phyloP scores from a whole-genome alignment of 2,888 invertebrate species.

The Limnephilus auricula region DNA sequence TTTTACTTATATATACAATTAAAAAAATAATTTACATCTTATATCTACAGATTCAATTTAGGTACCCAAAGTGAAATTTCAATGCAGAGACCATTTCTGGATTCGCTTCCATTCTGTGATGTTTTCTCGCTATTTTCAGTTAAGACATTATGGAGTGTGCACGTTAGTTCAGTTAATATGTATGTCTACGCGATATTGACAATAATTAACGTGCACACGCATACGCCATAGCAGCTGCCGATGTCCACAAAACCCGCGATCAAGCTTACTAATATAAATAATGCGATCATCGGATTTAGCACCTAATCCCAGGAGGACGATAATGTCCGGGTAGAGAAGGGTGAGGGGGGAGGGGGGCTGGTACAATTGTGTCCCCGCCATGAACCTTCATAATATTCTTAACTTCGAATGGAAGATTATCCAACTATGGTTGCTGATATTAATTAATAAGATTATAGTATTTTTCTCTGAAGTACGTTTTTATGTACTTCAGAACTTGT shows the following conservation, averaged over 20 bases:
- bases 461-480: too few relatives aligned
- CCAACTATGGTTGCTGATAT: background rate
- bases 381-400: background rate
- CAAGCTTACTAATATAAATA: slow-evolving; percentile 29
- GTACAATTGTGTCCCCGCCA: background rate
- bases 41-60: too few relatives aligned
- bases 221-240: background rate
- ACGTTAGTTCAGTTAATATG: background rate
- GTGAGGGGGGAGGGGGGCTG: background rate
- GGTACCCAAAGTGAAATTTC: too few relatives aligned
- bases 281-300: slow-evolving; percentile 36
- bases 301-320: slow-evolving; percentile 10
- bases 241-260: background rate
- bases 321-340: background rate
- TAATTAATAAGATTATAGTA: background rate
- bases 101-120: background rate
- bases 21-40: too few relatives aligned
- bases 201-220: background rate
- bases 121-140: background rate
- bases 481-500: too few relatives aligned
- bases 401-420: background rate
- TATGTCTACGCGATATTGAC: background rate
- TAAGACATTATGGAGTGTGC: too few relatives aligned
- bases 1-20: too few relatives aligned
- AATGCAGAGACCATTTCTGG: too few relatives aligned